Evolutionary conservation across 92 coral and sea anemone species (phyloP).

Genomic region (Umimayanthus chanpuru): DNA sequence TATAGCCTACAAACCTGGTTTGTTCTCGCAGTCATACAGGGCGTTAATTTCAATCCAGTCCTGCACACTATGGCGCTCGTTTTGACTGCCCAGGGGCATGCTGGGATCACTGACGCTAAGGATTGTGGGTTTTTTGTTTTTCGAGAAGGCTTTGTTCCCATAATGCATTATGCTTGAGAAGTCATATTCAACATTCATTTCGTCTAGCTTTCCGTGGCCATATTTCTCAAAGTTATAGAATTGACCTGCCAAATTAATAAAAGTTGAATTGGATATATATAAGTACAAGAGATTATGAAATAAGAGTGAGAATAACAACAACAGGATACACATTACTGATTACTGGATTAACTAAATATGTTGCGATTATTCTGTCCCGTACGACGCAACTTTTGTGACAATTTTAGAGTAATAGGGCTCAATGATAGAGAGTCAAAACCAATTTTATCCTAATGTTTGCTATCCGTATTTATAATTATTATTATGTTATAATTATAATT

Average conservation of each 20-base stretch:
- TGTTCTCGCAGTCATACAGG: conserved; percentile 32
- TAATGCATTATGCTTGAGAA: conserved; percentile 45
- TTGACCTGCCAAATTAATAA: conserved; percentile 14
- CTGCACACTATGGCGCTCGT: conserved; percentile 21
- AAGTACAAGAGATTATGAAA: background rate
- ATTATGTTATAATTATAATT: no score
- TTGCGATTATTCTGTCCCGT: no score
- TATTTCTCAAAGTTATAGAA: conserved; percentile 39
- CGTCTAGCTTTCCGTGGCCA: conserved; percentile 37
- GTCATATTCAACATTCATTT: conserved; percentile 28
- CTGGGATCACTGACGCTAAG: conserved; percentile 27
- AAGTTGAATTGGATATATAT: background rate
- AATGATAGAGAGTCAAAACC: no score
- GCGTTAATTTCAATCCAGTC: conserved; percentile 33
- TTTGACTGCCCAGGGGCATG: conserved; percentile 37
- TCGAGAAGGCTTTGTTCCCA: conserved; percentile 38
- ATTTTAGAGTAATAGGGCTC: no score
- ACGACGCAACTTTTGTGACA: no score
- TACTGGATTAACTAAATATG: background rate
- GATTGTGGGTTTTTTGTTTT: conserved; percentile 38
- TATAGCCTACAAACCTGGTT: conserved; percentile 2
- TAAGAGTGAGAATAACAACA: background rate
- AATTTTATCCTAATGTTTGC: no score
- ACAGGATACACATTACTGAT: background rate
- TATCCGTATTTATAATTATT: no score